A percentile compares a stretch with the other conserved stretches of the same genome.
phyloP scores from a whole-genome alignment of 1,140 invertebrate species.

The Penaeus japonicus region DNA sequence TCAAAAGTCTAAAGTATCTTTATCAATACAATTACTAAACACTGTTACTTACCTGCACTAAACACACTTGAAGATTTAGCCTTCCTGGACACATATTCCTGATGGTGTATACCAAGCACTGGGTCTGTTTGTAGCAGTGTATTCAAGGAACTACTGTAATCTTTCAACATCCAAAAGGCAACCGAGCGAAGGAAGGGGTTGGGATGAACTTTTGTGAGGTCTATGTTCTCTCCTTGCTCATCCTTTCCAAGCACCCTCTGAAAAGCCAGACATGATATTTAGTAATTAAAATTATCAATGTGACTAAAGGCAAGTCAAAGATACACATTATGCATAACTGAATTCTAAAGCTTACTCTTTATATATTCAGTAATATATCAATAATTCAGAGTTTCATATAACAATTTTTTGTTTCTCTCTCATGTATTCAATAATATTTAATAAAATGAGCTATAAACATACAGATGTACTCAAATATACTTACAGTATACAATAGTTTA shows the following conservation, averaged over 20 bases:
- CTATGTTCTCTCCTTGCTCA: slow-evolving; percentile 69
- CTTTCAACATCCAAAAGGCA: slow-evolving; percentile 95
- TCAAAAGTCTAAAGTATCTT: not conserved
- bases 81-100: slow-evolving; percentile 75
- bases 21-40: not conserved
- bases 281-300: not conserved
- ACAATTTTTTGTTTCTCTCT: too few relatives aligned
- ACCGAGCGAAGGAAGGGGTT: slow-evolving; percentile 98
- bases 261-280: not conserved
- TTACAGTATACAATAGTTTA: slow-evolving; percentile 76
- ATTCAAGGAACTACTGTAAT: slow-evolving; percentile 86
- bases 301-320: not conserved
- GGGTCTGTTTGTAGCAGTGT: slow-evolving; percentile 81
- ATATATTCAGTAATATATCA: too few relatives aligned
- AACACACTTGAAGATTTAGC: not conserved
- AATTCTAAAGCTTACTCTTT: slow-evolving; percentile 40
- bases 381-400: too few relatives aligned
- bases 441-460: too few relatives aligned
- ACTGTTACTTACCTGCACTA: not conserved
- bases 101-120: slow-evolving; percentile 77
- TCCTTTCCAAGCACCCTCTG: slow-evolving; percentile 64
- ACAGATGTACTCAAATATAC: slow-evolving; percentile 61
- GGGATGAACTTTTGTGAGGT: slow-evolving; percentile 78
- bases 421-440: too few relatives aligned
- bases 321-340: not conserved